Evolutionary conservation across 2,113 vertebrate species (phyloP).

Genomic region (Cathartes aura): DNA sequence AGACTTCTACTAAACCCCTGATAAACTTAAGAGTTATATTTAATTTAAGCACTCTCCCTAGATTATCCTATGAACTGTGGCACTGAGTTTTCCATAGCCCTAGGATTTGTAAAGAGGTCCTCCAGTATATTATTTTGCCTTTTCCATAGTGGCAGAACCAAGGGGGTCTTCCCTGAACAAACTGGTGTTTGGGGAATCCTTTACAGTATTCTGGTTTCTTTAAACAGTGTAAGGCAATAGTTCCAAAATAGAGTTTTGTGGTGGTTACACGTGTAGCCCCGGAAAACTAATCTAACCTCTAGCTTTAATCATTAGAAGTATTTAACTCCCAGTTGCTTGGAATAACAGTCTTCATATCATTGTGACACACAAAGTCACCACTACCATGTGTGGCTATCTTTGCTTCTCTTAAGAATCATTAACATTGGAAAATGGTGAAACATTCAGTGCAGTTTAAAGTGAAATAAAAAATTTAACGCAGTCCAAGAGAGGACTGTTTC

Average conservation of each 20-base stretch:
- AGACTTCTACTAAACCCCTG: neutral
- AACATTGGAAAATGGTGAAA: neutral
- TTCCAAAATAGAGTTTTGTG: neutral
- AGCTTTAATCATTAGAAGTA: neutral
- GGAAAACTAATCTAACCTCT: neutral
- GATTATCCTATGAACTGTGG: neutral
- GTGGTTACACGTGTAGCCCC: neutral
- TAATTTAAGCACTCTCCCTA: neutral
- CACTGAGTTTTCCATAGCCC: neutral
- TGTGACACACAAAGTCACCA: neutral
- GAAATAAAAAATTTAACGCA: neutral
- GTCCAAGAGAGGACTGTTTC: neutral
- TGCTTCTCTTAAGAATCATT: neutral
- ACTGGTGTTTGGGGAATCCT: neutral
- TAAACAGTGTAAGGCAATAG: neutral
- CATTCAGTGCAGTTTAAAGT: neutral
- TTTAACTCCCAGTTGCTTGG: neutral
- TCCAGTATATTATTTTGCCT: neutral
- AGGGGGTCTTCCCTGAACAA: neutral
- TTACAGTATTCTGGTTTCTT: neutral
- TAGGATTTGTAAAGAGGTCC: neutral
- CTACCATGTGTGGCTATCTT: neutral
- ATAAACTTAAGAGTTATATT: neutral
- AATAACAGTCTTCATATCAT: neutral
- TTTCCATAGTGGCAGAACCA: neutral